Conservation (phyloP, 1,140 invertebrate species). For the Helicorthomorpha holstii region DNA sequence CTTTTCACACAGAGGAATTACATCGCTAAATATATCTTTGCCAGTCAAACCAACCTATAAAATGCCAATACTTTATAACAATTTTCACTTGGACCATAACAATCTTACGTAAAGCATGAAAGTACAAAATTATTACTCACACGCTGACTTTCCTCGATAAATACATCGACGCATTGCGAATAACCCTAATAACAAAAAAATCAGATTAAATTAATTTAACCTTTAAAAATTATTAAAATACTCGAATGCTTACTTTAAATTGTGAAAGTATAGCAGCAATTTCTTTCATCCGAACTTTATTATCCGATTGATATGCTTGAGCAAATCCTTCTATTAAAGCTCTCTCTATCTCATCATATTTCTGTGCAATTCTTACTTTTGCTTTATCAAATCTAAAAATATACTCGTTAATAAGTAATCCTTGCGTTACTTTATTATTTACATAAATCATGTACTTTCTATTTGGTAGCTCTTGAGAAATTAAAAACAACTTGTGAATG, state of each 20-base stretch:
- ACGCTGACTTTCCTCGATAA: slow-evolving; percentile 91
- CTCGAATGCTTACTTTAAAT: slow-evolving; percentile 48
- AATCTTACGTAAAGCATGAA: no score
- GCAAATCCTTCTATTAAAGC: slow-evolving; percentile 90
- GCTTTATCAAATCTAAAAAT: slow-evolving; percentile 59
- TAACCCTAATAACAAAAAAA: slow-evolving; percentile 43
- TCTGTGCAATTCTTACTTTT: slow-evolving; percentile 74
- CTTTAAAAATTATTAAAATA: neutral
- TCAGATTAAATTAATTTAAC: slow-evolving; percentile 5
- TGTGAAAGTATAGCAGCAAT: slow-evolving; percentile 79
- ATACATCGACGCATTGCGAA: slow-evolving; percentile 87
- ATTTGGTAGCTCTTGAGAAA: slow-evolving; percentile 80
- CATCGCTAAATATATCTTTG: slow-evolving; percentile 78
- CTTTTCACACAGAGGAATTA: slow-evolving; percentile 73
- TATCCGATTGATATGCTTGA: slow-evolving; percentile 57
- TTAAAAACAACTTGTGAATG: slow-evolving; percentile 90
- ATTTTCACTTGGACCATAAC: neutral
- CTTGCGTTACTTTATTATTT: slow-evolving; percentile 3
- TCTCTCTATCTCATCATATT: slow-evolving; percentile 88
- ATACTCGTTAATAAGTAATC: slow-evolving; percentile 10
- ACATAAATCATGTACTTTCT: slow-evolving; percentile 37
- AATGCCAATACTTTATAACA: neutral
- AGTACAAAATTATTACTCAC: slow-evolving; percentile 27
- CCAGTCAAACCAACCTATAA: slow-evolving; percentile 45
- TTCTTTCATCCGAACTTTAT: slow-evolving; percentile 79